These are phyloP conservation scores for Nicator chloris DNA, from an alignment of 2,113 vertebrate species.

Conservation along the genomic window DNA sequence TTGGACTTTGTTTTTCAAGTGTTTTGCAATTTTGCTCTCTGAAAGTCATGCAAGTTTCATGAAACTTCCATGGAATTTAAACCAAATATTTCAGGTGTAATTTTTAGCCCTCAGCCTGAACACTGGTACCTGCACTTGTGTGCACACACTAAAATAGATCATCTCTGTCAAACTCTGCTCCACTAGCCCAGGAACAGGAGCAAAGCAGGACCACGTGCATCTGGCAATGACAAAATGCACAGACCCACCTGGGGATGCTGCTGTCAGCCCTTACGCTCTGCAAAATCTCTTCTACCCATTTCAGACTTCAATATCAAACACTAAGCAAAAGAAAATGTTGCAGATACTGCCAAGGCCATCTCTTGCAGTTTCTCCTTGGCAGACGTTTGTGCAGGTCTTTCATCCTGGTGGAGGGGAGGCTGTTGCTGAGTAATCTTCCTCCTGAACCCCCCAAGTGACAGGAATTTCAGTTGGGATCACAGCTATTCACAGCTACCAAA, in stretches of 20 bases:
- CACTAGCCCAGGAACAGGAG: fast-evolving
- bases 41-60: neutral
- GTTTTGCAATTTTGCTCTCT: neutral
- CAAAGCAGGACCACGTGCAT: neutral
- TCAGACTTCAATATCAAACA: neutral
- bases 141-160: neutral
- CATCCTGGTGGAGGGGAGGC: neutral
- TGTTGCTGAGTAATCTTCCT: neutral
- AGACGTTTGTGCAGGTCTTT: neutral
- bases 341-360: neutral
- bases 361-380: neutral
- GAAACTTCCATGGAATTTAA: neutral
- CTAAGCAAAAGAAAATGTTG: neutral
- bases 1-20: fast-evolving
- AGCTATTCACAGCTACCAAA: neutral
- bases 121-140: neutral
- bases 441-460: neutral
- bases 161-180: neutral
- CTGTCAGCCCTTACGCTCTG: neutral
- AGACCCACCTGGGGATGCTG: neutral
- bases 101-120: neutral
- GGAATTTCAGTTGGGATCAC: neutral
- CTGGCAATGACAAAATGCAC: neutral
- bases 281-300: neutral
- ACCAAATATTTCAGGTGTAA: neutral